Evolutionary conservation across 2,113 vertebrate genomes (phyloP), one percentile per base, ranked within the genome.

Genomic region (Neopipo cinnamomea): DNA sequence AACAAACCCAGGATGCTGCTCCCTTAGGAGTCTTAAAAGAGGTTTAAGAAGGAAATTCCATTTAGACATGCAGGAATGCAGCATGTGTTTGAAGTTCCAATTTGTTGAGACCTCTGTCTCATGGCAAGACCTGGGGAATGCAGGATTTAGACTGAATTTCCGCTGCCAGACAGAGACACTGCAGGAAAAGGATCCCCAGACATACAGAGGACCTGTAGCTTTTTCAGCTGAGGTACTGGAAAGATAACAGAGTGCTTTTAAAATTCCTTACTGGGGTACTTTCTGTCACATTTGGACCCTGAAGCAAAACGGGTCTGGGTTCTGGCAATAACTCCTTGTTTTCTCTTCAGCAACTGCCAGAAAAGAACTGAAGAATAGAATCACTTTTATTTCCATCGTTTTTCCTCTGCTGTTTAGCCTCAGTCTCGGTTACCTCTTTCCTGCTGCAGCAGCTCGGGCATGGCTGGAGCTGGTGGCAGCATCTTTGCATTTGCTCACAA

Each of bases 311-410:
- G 68, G 58, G 59, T 96, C 68, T 92, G 68, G 31, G 39, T 93
- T 97, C 88, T 96, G 87, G 91, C 92, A 96, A 6, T 25, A 81
- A 74, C 42, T 72, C 33, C 52, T 75, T 74, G 78, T 80, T 96
- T 96, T 93, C 80, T 86, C 94, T 91, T 74, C 50, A 88, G 53
- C n/a, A 80, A 22, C 50, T 77, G 56, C 91, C 81, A 91, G 85
- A 62, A 93, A 55, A 93, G 78, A 93, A 68, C 42, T 83, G 46
- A 71, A 87, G 79, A 91, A 68, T 46, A 61, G 91, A 95, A 75
- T 88, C 30, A 19, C 37, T 44, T 91, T 91, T 78, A 91, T 92
- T 89, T 62, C 77, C 78, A 49, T 78, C 85, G 49, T 21, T 96
- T 91, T 89, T 77, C 20, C 41, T 88, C 55, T 88, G 78, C 56